Base-by-base conservation (phyloP, 1,140 invertebrate genomes). In the Dufourea novaeangliae region DNA sequence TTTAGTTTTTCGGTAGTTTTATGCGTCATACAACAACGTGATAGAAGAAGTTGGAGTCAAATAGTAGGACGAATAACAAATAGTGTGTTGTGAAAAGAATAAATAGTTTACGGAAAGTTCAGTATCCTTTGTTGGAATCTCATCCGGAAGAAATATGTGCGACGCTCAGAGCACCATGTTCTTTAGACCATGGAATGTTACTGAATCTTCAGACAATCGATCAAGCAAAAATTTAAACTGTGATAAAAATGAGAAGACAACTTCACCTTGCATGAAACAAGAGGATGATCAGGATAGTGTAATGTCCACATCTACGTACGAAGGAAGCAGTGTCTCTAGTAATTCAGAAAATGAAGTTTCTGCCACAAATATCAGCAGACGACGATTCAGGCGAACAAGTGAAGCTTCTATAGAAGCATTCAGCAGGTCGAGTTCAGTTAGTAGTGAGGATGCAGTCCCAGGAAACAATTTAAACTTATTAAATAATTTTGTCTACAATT, bases 171-270 rank as follows among this genome's bases (percentile, higher is more conserved):
- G 39, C 20, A 54, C 39, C 0, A 61, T 54, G 2, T 87, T 90
- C 63, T 91, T 91, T 46, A 77, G 88, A 22, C 90, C 90, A 0
- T 91, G 90, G 90, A 82, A 86, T 25, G 70, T 61, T 5, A 52
- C 46, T 0, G 79, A 85, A 12, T n/a, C 71, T 0, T 11, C 17
- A 14, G 59, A 39, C 22, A 39, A 61, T 44, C 39, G 22, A 29
- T 0, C 22, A 4, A n/a, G 39, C 1, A 5, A 27, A 10, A 17
- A 20, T 7, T 4, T 8, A n/a, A 25, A 10, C 8, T 0, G 25
- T 14, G 11, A 17, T 6, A 11, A 5, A 17, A 14, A n/a, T 1
- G 25, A 20, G 5, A 14, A 1, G 5, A 17, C 25, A 0, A 57
- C 2, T 1, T 0, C 12, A 5, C 22, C 54, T 17, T 32, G 29